Base-by-base conservation (phyloP, 2,797 vertebrate species). In the Peromyscus aztecus region DNA sequence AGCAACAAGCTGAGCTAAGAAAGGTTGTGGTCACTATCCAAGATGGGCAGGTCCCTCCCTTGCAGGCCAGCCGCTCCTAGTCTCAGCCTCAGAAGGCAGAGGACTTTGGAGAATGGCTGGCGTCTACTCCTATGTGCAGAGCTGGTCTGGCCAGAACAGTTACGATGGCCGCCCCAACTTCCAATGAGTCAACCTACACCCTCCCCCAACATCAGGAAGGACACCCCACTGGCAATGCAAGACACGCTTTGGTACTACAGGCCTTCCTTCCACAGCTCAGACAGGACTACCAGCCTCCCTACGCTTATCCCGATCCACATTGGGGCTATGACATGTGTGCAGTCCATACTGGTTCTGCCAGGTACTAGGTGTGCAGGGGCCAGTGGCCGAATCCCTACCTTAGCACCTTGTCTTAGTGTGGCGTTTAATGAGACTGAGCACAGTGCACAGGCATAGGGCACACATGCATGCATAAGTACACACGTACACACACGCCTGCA, bases 201-300 rank as follows among this genome's bases (percentile, higher is more conserved):
- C 29, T 21, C 8, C n/a, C 59, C 31, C 69, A 63, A 7, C 5
- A 2, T 4, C 1, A 7, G 69, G 34, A 73, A 49, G 27, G 2
- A 16, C 9, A 23, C 2, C 7, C 1, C 0, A 52, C 10, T 34
- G 34, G 59, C 57, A 24, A 57, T 31, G 2, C n/a, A 83, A 17
- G 52, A 7, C 11, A 16, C 2, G 49, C 13, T 40, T 0, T 5
- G 10, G 29, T 0, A 2, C 1, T 0, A 75, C 43, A 0, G 31
- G 61, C 27, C 67, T 2, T 65, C 85, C 12, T 49, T 46, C 37
- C 55, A 9, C n/a, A 49, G 90, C 37, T 17, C 0, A 9, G 61
- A 37, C 57, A 77, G 17, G 81, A n/a, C 7, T 46, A 21, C 40
- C 34, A 34, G 34, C 23, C 65, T 87, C 84, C 65, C 84, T 24